These are phyloP conservation scores for Semotilus atromaculatus DNA, from an alignment of 2,797 vertebrate genomes.

Conservation along the genomic window DNA sequence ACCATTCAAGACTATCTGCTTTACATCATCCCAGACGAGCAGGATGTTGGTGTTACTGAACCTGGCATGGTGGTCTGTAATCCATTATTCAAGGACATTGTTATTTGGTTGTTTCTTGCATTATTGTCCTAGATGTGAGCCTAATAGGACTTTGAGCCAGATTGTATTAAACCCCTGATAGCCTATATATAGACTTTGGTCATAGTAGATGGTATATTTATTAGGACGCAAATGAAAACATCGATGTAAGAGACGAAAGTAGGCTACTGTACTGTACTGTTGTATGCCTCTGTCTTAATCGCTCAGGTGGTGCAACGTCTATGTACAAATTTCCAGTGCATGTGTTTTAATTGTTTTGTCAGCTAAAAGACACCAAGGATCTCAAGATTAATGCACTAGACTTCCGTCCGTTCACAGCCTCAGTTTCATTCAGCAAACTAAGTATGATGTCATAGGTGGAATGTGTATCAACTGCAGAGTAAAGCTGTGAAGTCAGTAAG, in stretches of 20 bases:
- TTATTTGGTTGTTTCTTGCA: slow-evolving; percentile 11
- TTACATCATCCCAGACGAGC: slow-evolving; percentile 15
- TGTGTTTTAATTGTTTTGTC: neutral
- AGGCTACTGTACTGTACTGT: neutral
- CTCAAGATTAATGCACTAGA: neutral
- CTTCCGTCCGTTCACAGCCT: neutral
- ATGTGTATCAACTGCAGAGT: neutral
- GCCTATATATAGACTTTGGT: neutral
- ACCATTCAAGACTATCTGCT: slow-evolving; percentile 31
- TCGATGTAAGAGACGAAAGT: neutral
- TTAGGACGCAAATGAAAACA: neutral
- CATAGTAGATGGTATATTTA: neutral
- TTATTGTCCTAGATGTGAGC: slow-evolving; percentile 9
- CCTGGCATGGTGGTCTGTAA: slow-evolving; percentile 42
- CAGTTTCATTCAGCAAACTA: neutral
- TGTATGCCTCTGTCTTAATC: neutral
- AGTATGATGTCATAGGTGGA: neutral
- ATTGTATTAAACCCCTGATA: neutral
- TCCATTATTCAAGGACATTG: slow-evolving; percentile 27
- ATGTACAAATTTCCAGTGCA: neutral
- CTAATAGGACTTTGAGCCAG: neutral
- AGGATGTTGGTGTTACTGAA: slow-evolving; percentile 34
- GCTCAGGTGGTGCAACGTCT: neutral
- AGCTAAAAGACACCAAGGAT: neutral
- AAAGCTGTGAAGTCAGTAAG: neutral